A percentile compares a stretch with the other conserved stretches of the same genome.
These are phyloP conservation scores for Leptopilina drosophilae DNA, from an alignment of 2,888 invertebrate species.

Conservation along the genomic window DNA sequence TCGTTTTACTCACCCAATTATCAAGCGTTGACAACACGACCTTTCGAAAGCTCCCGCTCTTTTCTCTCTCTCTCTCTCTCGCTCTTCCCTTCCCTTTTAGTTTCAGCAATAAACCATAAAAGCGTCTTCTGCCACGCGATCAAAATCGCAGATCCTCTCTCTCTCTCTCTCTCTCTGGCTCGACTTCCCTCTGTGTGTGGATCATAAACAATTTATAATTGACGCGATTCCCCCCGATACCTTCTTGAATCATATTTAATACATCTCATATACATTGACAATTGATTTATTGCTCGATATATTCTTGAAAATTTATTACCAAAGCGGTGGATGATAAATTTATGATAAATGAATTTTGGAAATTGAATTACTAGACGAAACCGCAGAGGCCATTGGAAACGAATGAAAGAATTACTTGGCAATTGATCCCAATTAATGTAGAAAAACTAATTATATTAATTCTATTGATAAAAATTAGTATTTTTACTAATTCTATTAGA, in stretches of 20 bases:
- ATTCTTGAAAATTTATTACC: neutral
- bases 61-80: constrained; percentile 45
- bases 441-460: too few species aligned
- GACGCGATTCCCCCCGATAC: constrained; percentile 67
- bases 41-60: constrained; percentile 54
- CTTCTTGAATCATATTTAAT: constrained; percentile 30
- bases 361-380: constrained; percentile 6
- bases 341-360: constrained; percentile 9
- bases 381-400: too few species aligned
- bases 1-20: constrained; percentile 75
- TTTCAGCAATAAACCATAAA: constrained; percentile 14
- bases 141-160: constrained; percentile 50
- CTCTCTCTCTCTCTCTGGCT: constrained; percentile 38
- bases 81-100: too few species aligned
- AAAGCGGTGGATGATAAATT: neutral
- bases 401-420: too few species aligned
- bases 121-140: constrained; percentile 50
- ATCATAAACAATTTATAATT: constrained; percentile 75
- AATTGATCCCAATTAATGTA: too few species aligned
- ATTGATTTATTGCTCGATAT: constrained; percentile 28
- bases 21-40: constrained; percentile 68
- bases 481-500: too few species aligned
- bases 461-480: too few species aligned
- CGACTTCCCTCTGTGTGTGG: constrained; percentile 43
- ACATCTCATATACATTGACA: constrained; percentile 17